Conservation (phyloP, 2,113 vertebrate genomes). For the Apaloderma vittatum region DNA sequence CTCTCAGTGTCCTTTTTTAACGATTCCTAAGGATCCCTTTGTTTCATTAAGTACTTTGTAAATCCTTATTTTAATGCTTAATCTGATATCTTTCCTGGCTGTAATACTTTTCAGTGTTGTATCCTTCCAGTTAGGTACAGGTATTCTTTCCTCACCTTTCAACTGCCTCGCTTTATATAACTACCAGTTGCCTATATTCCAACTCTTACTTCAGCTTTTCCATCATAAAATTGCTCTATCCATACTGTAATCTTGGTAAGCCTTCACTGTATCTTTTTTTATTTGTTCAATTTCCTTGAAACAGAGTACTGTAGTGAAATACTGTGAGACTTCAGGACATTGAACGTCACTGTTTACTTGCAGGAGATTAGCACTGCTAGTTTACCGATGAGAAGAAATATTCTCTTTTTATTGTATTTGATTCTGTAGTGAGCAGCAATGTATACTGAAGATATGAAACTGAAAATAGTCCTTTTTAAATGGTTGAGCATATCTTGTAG, state of each 20-base stretch:
- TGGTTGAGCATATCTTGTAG: not conserved
- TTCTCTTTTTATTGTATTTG: not conserved
- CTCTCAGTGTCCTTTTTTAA: not conserved
- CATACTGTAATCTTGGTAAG: not conserved
- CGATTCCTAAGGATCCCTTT: not conserved
- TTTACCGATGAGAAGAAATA: not conserved
- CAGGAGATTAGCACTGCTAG: not conserved
- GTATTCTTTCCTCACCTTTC: not conserved
- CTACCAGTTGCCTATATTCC: not conserved
- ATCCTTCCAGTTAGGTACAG: rapidly evolving
- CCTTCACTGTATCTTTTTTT: not conserved
- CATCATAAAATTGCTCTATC: not conserved
- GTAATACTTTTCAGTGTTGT: not conserved
- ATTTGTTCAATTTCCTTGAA: not conserved
- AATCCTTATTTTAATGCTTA: not conserved
- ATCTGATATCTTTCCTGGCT: not conserved
- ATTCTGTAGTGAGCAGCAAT: not conserved
- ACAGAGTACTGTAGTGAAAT: not conserved
- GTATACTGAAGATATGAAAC: not conserved
- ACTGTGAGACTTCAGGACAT: rapidly evolving
- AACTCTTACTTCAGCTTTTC: not conserved
- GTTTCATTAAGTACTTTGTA: not conserved
- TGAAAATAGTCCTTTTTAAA: not conserved
- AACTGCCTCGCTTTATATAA: rapidly evolving
- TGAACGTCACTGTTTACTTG: not conserved